phyloP scores from a whole-genome alignment of 2,113 vertebrate genomes.

The Aramus guarauna region DNA sequence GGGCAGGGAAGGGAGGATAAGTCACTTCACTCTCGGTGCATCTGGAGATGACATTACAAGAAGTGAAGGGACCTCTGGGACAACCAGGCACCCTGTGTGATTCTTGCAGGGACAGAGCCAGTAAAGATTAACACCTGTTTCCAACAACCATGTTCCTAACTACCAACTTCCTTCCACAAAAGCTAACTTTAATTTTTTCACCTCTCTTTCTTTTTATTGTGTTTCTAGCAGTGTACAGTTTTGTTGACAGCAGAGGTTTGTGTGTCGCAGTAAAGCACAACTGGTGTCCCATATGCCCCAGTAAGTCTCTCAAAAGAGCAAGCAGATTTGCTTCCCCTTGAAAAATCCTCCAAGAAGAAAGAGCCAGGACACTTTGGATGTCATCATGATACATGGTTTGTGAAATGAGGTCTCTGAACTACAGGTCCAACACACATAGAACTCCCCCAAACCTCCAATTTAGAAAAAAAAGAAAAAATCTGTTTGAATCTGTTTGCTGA shows the following conservation, averaged over 20 bases:
- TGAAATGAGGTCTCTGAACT: neutral
- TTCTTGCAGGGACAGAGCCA: neutral
- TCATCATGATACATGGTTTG: neutral
- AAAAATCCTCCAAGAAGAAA: neutral
- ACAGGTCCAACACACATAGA: neutral
- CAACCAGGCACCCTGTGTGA: neutral
- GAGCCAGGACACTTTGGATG: neutral
- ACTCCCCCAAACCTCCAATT: neutral
- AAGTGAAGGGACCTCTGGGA: neutral
- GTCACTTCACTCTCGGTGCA: neutral
- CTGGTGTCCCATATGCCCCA: neutral
- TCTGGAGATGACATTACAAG: neutral
- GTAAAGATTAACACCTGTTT: conserved; percentile 43
- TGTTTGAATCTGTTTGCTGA: neutral
- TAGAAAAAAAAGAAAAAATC: neutral
- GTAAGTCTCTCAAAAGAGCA: neutral
- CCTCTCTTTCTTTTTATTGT: neutral
- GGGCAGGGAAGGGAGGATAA: neutral
- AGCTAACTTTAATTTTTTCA: neutral
- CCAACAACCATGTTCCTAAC: neutral
- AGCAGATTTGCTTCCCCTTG: neutral
- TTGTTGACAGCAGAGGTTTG: neutral
- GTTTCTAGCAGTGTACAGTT: neutral
- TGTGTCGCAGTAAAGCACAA: neutral
- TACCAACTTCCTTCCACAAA: conserved; percentile 17